Base-by-base conservation (phyloP, 1,140 invertebrate species). In the Nixonia krombeini region DNA sequence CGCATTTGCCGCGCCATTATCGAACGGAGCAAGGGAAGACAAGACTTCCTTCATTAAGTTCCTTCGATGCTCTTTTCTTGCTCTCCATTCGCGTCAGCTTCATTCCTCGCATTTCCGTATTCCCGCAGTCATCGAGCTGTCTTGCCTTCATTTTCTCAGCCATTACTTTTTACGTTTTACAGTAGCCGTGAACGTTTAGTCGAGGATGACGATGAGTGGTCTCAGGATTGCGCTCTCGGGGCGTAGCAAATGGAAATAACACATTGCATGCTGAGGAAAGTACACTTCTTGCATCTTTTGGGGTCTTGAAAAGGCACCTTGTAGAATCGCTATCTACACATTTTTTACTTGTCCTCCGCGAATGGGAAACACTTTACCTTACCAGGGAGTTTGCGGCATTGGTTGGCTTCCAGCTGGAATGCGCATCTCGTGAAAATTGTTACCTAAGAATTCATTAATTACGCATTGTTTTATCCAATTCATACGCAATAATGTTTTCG, bases 61-160 rank as follows among this genome's bases (percentile, higher is more conserved):
- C 58, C 51, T 47, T 35, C 21, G n/a, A n/a, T n/a, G 10, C 18
- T 16, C n/a, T 38, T 44, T 68, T 62, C 65, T 69, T 58, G 49
- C 42, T 41, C 3, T 10, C 13, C 23, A 23, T 17, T 23, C 9
- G 17, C 38, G 2, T 6, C 5, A 12, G 38, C 38, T 12, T 33
- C 35, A 26, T 41, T 49, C 13, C n/a, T n/a, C n/a, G n/a, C n/a
- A n/a, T n/a, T n/a, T n/a, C n/a, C n/a, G n/a, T n/a, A n/a, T n/a
- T n/a, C n/a, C n/a, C n/a, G n/a, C n/a, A n/a, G n/a, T n/a, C n/a
- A n/a, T 12, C 31, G 46, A 57, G 51, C 53, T 41, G 61, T 52
- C 15, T 64, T 55, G 28, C n/a, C 21, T n/a, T 23, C n/a, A n/a
- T 21, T 21, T 6, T 21, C 6, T 21, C 21, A 21, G 21, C 6